Base-by-base conservation (phyloP, 2,113 vertebrate species). In the Limanda limanda region DNA sequence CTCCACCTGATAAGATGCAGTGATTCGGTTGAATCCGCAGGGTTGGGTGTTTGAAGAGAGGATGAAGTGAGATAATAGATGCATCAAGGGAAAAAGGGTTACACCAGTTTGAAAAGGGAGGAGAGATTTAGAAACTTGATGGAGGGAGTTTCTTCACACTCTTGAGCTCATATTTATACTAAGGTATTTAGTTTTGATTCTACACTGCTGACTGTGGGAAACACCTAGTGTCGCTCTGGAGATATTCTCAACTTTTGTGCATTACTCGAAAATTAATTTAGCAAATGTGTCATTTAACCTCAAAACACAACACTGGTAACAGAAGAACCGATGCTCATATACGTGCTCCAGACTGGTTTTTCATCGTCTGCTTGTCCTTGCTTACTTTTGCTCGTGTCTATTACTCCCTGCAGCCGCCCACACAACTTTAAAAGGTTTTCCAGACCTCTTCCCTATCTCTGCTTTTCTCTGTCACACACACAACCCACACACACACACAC, bases 381-480 rank as follows among this genome's bases (percentile, higher is more conserved):
- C 76, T 71, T 57, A 52, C 65, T 76, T 56, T 58, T 70, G 51
- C 75, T 67, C 13, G 11, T 77, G 61, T 70, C 61, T 81, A 42
- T 81, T 55, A 62, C 59, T 84, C 65, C 81, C 35, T 51, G 40
- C 62, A 74, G 71, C 76, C 67, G 42, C 86, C 82, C 78, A 87
- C 84, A 78, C 63, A 74, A 63, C 72, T 86, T 75, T 86, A 78
- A 88, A 91, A 88, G 74, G 21, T 89, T 92, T 89, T 87, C 86
- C 89, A 89, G 86, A 88, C 71, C 61, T 56, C 31, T 54, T 79
- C 63, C 25, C 57, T 85, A 81, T 91, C 78, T 84, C 59, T 76
- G 69, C 35, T 68, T 83, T 80, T 79, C 71, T 87, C 68, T 58
- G 17, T 63, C 42, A 51, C 66, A 56, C 72, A 47, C 78, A 57